phyloP scores from a whole-genome alignment of 2,888 invertebrate genomes.

The Drosophila multiciliata region DNA sequence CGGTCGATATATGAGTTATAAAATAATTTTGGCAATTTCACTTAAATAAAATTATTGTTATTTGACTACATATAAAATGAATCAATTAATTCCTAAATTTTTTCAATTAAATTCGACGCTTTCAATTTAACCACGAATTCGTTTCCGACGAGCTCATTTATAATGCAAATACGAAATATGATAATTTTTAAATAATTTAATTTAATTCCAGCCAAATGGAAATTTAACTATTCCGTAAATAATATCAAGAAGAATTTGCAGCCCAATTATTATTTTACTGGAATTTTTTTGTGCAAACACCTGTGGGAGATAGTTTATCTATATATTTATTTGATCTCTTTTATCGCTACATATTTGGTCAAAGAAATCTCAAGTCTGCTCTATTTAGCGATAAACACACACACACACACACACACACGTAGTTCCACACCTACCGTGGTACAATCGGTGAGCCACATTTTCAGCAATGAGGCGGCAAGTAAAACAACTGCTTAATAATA shows the following conservation, averaged over 20 bases:
- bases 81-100: not conserved
- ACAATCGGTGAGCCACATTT: conserved; percentile 72
- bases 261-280: not conserved
- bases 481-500: conserved; percentile 17
- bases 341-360: conserved; percentile 24
- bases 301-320: not conserved
- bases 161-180: not conserved
- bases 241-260: not conserved
- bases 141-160: not conserved
- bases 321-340: not conserved
- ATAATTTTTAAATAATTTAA: not conserved
- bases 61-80: not conserved
- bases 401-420: conserved; percentile 7
- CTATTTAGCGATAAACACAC: conserved; percentile 31
- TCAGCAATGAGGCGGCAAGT: conserved; percentile 26
- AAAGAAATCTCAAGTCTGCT: conserved; percentile 11
- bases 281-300: not conserved
- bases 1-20: not conserved
- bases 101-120: not conserved
- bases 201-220: not conserved
- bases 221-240: not conserved
- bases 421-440: conserved; percentile 61
- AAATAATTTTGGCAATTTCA: not conserved
- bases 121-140: not conserved
- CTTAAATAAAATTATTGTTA: not conserved